phyloP scores from a whole-genome alignment of 1,140 invertebrate genomes.

The Caerostris darwini region DNA sequence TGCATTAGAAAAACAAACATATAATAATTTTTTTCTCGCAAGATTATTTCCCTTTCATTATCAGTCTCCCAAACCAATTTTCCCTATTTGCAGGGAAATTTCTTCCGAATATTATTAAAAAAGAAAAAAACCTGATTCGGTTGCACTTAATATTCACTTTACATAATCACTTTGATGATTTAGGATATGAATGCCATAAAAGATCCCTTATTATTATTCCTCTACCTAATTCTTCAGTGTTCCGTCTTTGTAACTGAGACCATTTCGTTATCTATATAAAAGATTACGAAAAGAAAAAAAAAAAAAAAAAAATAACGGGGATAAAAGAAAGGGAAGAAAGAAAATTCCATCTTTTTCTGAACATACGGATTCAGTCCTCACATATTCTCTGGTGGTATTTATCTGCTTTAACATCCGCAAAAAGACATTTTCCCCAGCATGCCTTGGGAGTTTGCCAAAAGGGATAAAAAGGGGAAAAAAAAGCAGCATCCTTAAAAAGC shows the following conservation, averaged over 20 bases:
- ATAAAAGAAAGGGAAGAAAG: not conserved
- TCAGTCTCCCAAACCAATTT: too few species aligned
- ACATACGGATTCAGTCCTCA: not conserved
- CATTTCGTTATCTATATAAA: conserved; percentile 1
- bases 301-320: too few species aligned
- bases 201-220: not conserved
- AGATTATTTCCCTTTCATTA: too few species aligned
- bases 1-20: too few species aligned
- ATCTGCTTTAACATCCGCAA: conserved; percentile 1
- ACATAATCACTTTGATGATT: too few species aligned
- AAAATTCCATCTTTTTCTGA: not conserved
- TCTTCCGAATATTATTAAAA: too few species aligned
- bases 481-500: not conserved
- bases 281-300: not conserved
- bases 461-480: not conserved
- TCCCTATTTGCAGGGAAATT: too few species aligned
- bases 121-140: too few species aligned
- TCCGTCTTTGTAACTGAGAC: not conserved
- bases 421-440: conserved; percentile 6
- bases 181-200: not conserved
- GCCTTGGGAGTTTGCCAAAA: conserved; percentile 37
- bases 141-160: too few species aligned
- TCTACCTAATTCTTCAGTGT: not conserved
- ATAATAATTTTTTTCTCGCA: too few species aligned
- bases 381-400: conserved; percentile 27